phyloP scores from a whole-genome alignment of 53 echinoderm and acorn worm species.

The Echinometra lucunter region DNA sequence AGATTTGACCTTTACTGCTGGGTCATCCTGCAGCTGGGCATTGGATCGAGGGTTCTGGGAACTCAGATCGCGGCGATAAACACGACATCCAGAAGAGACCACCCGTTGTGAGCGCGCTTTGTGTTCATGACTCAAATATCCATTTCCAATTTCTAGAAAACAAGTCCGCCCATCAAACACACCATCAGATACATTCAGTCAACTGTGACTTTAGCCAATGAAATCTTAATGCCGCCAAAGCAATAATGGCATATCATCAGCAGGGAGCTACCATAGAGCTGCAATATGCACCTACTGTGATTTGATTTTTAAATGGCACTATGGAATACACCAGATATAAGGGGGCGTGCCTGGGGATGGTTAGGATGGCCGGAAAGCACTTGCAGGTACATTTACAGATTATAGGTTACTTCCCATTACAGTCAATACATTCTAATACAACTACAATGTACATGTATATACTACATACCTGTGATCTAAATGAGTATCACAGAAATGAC shows the following conservation, averaged over 20 bases:
- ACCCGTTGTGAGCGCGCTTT: too few relatives aligned
- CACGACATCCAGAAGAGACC: too few relatives aligned
- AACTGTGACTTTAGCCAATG: neutral
- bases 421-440: neutral
- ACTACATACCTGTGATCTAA: too few relatives aligned
- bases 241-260: neutral
- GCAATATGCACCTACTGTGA: neutral
- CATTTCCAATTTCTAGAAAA: too few relatives aligned
- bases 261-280: neutral
- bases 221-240: neutral
- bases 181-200: too few relatives aligned
- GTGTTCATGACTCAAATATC: too few relatives aligned
- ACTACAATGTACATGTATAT: neutral
- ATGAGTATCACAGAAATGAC: neutral
- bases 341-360: slow-evolving; percentile 1
- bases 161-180: too few relatives aligned
- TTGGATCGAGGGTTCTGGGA: too few relatives aligned
- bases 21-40: too few relatives aligned
- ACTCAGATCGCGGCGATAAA: too few relatives aligned
- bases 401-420: neutral
- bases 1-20: too few relatives aligned
- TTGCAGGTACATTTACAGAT: neutral
- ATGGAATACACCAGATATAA: neutral
- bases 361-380: neutral
- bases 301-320: neutral